Evolutionary conservation across 2,113 vertebrate genomes (phyloP), one percentile per base, ranked within the genome.

Genomic region (Laterallus jamaicensis): DNA sequence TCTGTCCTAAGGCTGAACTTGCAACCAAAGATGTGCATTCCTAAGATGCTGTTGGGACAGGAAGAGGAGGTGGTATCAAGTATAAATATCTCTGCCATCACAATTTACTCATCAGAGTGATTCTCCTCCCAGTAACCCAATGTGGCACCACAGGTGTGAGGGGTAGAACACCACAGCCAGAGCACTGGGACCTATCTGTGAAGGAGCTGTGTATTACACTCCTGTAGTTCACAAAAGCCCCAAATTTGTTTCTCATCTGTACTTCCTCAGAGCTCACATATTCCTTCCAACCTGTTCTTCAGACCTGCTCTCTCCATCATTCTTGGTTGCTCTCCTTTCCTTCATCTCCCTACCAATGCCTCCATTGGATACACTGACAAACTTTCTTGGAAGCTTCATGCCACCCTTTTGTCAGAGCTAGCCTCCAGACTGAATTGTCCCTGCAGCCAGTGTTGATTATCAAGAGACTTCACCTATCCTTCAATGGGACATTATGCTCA

Each of bases 11-110:
- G 98, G 95, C 99, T 99, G 98, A 99, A 99, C 95, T 99, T 99
- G 95, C 99, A 99, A 92, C 99, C 99, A 69, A 99, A 99, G 92
- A 99, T 99, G 95, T 99, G 99, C 99, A 99, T 99, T 87, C 99
- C 99, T 42, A 99, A 98, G 86, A 99, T 99, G 96, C 99, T 99
- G 97, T 62, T 71, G 93, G 74, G 64, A 69, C 75, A 67, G 42
- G 93, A 76, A 69, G 29, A 54, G 22, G 66, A 89, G 35, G 6
- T 12, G 22, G 54, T 81, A 15, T 44, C 28, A 78, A 47, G 62
- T 58, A 66, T 58, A 56, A 56, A 55, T 56, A 84, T 15, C 22
- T 50, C 64, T 9, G 47, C 26, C 31, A 56, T 39, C 59, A 82
- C 55, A 88, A 58, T 6, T 6, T 66, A 37, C 32, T 71, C 52